phyloP scores from a whole-genome alignment of 2,797 vertebrate genomes.

The Lepidocolaptes lacrymiger region DNA sequence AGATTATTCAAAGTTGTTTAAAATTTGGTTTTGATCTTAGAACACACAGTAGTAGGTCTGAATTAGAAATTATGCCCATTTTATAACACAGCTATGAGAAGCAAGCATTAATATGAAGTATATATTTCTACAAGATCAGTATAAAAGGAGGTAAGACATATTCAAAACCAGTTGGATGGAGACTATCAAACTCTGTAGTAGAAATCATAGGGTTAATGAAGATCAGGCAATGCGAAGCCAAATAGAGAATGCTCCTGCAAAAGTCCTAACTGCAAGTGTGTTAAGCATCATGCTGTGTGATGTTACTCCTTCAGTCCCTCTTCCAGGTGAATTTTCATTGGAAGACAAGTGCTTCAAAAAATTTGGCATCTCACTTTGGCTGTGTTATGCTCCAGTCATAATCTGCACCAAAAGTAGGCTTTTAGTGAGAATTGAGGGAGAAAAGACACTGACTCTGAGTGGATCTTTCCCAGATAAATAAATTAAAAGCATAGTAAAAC shows the following conservation, averaged over 20 bases:
- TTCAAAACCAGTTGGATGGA: background rate
- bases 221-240: background rate
- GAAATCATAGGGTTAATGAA: background rate
- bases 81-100: background rate
- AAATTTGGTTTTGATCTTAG: background rate
- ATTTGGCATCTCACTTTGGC: background rate
- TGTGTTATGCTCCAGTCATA: background rate
- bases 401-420: background rate
- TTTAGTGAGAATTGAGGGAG: background rate
- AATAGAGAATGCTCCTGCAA: background rate
- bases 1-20: background rate
- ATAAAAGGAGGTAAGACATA: background rate
- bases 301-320: background rate
- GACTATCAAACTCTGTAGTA: background rate
- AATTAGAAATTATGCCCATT: background rate
- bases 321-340: background rate
- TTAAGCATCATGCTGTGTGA: background rate
- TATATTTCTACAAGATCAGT: background rate
- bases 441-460: background rate
- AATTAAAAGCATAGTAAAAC: conserved; percentile 23
- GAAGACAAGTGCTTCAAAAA: background rate
- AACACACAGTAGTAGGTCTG: background rate
- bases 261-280: background rate
- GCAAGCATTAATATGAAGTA: background rate
- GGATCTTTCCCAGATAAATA: conserved; percentile 53